Evolutionary conservation across 2,797 vertebrate genomes (phyloP), one percentile per base, ranked within the genome.

Genomic region (Coregonus sp.): DNA sequence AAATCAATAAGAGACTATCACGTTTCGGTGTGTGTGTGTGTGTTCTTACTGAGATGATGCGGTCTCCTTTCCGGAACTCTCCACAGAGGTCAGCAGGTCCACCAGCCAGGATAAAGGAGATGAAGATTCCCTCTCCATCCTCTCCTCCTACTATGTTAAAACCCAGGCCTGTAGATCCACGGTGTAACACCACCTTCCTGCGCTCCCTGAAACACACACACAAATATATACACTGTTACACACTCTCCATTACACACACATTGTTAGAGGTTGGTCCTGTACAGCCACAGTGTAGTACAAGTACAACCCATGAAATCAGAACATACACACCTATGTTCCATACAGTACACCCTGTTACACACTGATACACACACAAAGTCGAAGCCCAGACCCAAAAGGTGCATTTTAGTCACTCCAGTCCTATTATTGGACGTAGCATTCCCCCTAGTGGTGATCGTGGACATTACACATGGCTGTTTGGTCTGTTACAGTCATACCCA

Each of bases 141-240:
- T 99, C 98, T 72, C 98, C 98, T 84, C 98, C 98, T 54, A 99
- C 98, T 47, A 99, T 99, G 93, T 99, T 99, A 90, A 99, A 99
- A 76, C 98, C 98, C 50, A 99, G 95, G 63, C 98, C 98, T 0
- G 98, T 99, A 4, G 29, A 66, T 35, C 98, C 97, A 33, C 97
- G 94, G 88, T 97, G 96, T n/a, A 99, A 95, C 77, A 97, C 89
- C n/a, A 99, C 95, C 85, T 97, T 97, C 88, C 98, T 93, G 72
- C 97, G 96, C 68, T 98, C 98, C 86, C 98, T 96, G 72, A 51
- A 54, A 78, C 15, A 4, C 25, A 66, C 29, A 54, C 16, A 52
- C 29, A 63, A 35, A 67, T 14, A 61, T 9, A 75, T 52, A 47
- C 6, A 76, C 63, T 78, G 56, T 72, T 12, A 70, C 37, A 66